Base-by-base conservation (phyloP, 2,113 vertebrate species). In the Hemiscyllium ocellatum region DNA sequence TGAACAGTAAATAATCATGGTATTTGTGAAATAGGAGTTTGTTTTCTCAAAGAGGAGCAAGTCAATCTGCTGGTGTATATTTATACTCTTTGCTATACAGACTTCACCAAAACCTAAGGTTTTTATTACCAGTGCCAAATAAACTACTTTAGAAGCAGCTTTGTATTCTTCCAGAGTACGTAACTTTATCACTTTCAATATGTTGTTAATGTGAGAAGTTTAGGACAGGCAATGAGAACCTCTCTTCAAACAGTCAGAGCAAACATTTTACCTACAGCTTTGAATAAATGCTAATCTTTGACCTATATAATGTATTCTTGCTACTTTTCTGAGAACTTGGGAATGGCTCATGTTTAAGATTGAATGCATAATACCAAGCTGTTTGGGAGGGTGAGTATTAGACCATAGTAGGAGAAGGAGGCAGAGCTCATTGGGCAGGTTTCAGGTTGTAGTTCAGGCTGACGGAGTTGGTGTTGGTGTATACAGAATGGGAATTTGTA, bases 1-100 rank as follows among this genome's bases (percentile, higher is more conserved):
- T 95, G 72, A 72, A 95, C 69, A 52, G 69, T 76, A 72, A 72
- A 95, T 95, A 33, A 72, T 95, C 68, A 42, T 76, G 47, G 68
- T 47, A 70, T 50, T 95, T 95, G 13, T 47, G 69, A 72, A 95
- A 72, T 20, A 29, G 24, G 47, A 95, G 91, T 94, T 94, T 72
- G 69, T 26, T 72, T 93, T 66, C 66, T 93, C 65, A 93, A 93
- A 61, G 20, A 93, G 89, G 47, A 72, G 4, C 37, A 24, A 76
- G 24, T 72, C 68, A 95, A 17, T 95, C 24, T 50, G 37, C 42
- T 95, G 72, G 66, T 91, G 89, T 72, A 69, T 72, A 95, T 95
- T 72, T 76, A 52, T 72, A 47, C 37, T 50, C 15, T 50, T 72
- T 10, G 6, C 89, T 93, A 2, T 66, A 37, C 15, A 66, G 15